Evolutionary conservation across 1,140 invertebrate species (phyloP), one percentile per base, ranked within the genome.

Genomic region (Eupeodes corollae): DNA sequence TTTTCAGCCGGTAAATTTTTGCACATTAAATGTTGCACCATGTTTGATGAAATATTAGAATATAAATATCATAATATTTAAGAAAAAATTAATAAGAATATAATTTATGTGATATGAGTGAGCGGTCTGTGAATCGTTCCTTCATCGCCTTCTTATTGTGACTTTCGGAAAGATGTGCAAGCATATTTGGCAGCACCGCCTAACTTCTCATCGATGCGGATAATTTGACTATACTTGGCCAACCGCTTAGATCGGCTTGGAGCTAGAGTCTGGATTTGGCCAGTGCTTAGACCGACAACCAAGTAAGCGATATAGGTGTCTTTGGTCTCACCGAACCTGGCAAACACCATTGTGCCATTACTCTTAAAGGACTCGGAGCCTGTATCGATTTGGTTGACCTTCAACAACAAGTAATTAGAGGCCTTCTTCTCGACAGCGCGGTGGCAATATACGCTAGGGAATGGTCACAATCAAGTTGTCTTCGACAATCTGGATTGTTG

Each of bases 271-370:
- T 98, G 98, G 56, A 98, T 97, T 75, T 95, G 92, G 51, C 93
- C 93, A 44, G 92, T 96, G 21, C 87, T 86, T 10, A 97, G 73
- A 47, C 92, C 93, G 47, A 97, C 93, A 14, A 96, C 92, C 47
- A 97, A 73, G 68, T 98, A 94, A 57, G 91, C 94, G 63, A 98
- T 98, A 71, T 95, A 95, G 0, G 91, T 90, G 67, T 98, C 94
- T 73, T 98, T 94, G 50, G 94, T 98, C 70, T 98, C 94, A 53
- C 94, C 94, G 56, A 88, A 93, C 57, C 82, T 79, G 72, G 97
- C 92, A 18, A 91, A 95, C 0, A 98, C 91, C 92, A 98, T 96
- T 19, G 85, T 94, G 32, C 91, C 92, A 70, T 94, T 90, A 42
- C 94, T 93, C 54, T 87, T 75, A 58, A 98, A 97, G 5, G 93